These are phyloP conservation scores for Tauraco erythrolophus DNA, from an alignment of 2,113 vertebrate species.

Conservation along the genomic window DNA sequence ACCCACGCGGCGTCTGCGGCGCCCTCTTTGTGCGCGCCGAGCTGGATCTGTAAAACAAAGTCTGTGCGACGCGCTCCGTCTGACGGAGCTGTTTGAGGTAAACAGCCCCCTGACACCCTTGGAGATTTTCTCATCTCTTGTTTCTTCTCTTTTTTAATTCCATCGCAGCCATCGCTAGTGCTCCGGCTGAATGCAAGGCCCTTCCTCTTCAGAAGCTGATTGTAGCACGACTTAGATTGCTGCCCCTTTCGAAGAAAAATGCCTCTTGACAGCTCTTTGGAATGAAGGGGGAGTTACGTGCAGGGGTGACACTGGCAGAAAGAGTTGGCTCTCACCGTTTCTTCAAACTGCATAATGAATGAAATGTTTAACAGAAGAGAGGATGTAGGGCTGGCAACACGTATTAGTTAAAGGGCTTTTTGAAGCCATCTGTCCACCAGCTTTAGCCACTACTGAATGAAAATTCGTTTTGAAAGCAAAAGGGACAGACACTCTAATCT, in stretches of 20 bases:
- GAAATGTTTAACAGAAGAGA: conserved; percentile 63
- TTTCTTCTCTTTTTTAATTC: conserved; percentile 26
- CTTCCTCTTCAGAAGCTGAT: conserved; percentile 42
- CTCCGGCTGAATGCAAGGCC: conserved; percentile 42
- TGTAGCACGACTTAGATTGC: conserved; percentile 30
- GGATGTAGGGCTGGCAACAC: conserved; percentile 63
- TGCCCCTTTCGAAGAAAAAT: conserved; percentile 51
- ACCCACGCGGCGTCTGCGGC: background rate
- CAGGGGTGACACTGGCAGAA: conserved; percentile 58
- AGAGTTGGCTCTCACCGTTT: conserved; percentile 27
- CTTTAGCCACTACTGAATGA: conserved; percentile 56
- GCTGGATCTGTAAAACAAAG: background rate
- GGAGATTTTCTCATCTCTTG: background rate
- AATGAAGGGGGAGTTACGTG: conserved; percentile 34
- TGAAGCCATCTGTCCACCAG: conserved; percentile 65
- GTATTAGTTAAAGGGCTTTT: conserved; percentile 66
- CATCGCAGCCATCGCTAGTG: background rate
- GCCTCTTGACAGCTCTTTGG: conserved; percentile 68
- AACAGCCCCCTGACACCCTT: background rate
- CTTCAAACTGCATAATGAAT: conserved; percentile 58
- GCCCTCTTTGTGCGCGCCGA: background rate
- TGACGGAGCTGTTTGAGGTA: background rate
- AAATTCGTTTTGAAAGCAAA: conserved; percentile 38
- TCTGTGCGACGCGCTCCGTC: background rate
- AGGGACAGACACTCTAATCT: conserved; percentile 46